These are phyloP conservation scores for Phalangium opilio DNA, from an alignment of 2,888 invertebrate genomes.

Conservation along the genomic window DNA sequence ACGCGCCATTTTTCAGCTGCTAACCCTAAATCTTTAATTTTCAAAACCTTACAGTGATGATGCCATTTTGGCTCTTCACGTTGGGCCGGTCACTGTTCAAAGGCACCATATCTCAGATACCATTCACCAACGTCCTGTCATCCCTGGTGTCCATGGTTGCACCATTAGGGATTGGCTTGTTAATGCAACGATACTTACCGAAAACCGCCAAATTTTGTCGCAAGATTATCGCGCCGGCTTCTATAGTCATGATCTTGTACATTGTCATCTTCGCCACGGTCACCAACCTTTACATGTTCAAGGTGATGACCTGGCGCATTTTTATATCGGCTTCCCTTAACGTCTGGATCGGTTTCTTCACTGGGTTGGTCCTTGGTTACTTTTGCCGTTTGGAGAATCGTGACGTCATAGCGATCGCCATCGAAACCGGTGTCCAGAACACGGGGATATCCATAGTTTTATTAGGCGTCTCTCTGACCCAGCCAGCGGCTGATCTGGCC, in stretches of 20 bases:
- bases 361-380: slow-evolving; percentile 42
- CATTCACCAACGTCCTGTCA: slow-evolving; percentile 55
- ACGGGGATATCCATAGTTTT: slow-evolving; percentile 82
- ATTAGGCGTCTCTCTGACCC: slow-evolving; percentile 57
- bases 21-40: too few relatives aligned
- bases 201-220: slow-evolving; percentile 41
- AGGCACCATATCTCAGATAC: slow-evolving; percentile 37
- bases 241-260: slow-evolving; percentile 58
- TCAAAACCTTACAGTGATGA: slow-evolving; percentile 50
- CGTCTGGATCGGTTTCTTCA: slow-evolving; percentile 60
- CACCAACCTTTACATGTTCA: slow-evolving; percentile 73
- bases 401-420: slow-evolving; percentile 67
- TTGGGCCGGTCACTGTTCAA: slow-evolving; percentile 43
- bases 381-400: slow-evolving; percentile 47
- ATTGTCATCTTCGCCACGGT: slow-evolving; percentile 72
- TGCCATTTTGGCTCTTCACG: slow-evolving; percentile 80
- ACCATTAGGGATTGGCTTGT: slow-evolving; percentile 41
- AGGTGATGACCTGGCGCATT: slow-evolving; percentile 74
- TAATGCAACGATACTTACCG: slow-evolving; percentile 27
- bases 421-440: slow-evolving; percentile 83
- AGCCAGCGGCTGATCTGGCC: slow-evolving; percentile 75
- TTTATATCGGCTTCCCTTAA: slow-evolving; percentile 58
- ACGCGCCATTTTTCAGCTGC: too few relatives aligned
- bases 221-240: slow-evolving; percentile 67
- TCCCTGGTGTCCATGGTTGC: slow-evolving; percentile 59